Evolutionary conservation across 2,888 invertebrate genomes (phyloP), one percentile per base, ranked within the genome.

Genomic region (Thereva nobilitata): DNA sequence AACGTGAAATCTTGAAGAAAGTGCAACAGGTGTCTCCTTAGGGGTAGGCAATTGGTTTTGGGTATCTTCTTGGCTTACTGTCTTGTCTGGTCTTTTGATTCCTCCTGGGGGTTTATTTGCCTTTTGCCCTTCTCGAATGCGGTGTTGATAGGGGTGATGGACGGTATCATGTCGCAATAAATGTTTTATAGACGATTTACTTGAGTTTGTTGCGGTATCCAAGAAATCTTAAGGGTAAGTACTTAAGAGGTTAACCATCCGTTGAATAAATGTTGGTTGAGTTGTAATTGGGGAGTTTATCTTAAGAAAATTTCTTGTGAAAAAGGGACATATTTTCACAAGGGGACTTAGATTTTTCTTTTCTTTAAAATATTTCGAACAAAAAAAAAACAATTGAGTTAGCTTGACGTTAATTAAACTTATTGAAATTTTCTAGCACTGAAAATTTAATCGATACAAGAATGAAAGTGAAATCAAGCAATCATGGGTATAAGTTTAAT

Each of bases 131-230:
- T 23, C 23, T 9, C 7, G 55, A 38, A 38, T 44, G 40, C 23
- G 10, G 12, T n/a, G 54, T 47, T 65, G 56, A 56, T 35, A 54
- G 63, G 56, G 55, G 57, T 55, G 56, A 64, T 55, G 61, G 49
- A 42, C 61, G 44, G 66, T 55, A 42, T 68, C 63, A 66, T 66
- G 59, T 66, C 61, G 64, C 64, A 69, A 69, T 67, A 67, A 69
- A 69, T 59, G 67, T 69, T 69, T 67, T 65, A 67, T 67, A 65
- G 67, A 65, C 69, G 54, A 69, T 69, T 69, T 67, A 67, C 54
- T 56, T 50, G 65, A 56, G 61, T 67, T 55, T 66, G 67, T 69
- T 54, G 64, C 47, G 64, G 69, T 66, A 64, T 47, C 50, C 23
- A 23, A 23, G 44, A 66, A 61, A 50, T 61, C 61, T 35, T 57